Evolutionary conservation across 2,888 invertebrate genomes (phyloP).

Genomic region (Lasioglossum zephyrum): DNA sequence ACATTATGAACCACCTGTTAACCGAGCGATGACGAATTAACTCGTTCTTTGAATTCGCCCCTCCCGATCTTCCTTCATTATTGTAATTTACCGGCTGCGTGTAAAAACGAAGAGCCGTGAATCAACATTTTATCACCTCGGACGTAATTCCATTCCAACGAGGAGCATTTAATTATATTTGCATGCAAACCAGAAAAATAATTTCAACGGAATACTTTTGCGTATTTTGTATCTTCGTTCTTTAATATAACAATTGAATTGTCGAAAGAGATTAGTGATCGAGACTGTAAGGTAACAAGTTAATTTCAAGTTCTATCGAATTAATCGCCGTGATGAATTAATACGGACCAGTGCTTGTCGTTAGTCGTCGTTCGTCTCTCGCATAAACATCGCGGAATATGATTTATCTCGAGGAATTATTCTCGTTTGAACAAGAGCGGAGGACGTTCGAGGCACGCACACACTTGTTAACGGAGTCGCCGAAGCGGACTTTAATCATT

Average conservation of each 20-base stretch:
- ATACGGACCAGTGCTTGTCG: not conserved
- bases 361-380: too few relatives aligned
- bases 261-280: not conserved
- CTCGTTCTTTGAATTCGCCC: not conserved
- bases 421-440: not conserved
- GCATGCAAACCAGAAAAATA: not conserved
- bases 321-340: not conserved
- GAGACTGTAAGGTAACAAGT: not conserved
- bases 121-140: not conserved
- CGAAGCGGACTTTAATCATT: slow-evolving; percentile 36
- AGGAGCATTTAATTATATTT: not conserved
- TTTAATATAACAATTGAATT: too few relatives aligned
- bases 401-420: not conserved
- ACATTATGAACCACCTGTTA: slow-evolving; percentile 11
- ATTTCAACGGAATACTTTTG: not conserved
- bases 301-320: not conserved
- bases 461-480: not conserved
- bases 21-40: not conserved
- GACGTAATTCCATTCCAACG: not conserved
- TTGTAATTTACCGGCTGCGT: not conserved
- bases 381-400: not conserved
- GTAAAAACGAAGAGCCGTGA: not conserved
- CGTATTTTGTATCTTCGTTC: not conserved
- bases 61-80: not conserved
- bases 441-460: not conserved